Evolutionary conservation across 1,140 invertebrate genomes (phyloP), one percentile per base, ranked within the genome.

Genomic region (Orchesella cincta): DNA sequence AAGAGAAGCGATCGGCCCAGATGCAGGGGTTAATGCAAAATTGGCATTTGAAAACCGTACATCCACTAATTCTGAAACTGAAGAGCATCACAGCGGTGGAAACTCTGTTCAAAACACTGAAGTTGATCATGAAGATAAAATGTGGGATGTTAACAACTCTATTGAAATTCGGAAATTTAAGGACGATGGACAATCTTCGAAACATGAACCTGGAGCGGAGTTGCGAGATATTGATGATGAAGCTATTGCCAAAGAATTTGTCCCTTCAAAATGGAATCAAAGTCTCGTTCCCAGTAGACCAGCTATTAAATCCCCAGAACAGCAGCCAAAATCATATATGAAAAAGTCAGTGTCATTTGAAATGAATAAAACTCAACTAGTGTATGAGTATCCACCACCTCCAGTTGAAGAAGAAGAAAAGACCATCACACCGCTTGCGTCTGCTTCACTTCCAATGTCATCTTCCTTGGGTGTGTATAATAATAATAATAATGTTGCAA

Each of bases 331-430:
- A 28, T 67, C 64, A 64, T 74, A 67, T 64, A 52, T 81, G 16
- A 76, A 75, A 3, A 81, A 81, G 73, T 80, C 80, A 18, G 81
- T 81, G 20, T 81, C 81, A 12, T 82, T 82, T 57, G 78, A 82
- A 36, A 76, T 71, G 57, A 83, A 74, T 67, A 83, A 78, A 74
- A 29, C 26, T 14, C 76, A 79, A 62, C 62, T 72, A 18, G 78
- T 82, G 29, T 82, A 80, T 46, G 76, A 84, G 82, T 82, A 85
- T 83, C 81, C 79, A 83, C 73, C 84, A 39, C 80, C 83, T 73
- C 82, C 83, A 57, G 76, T 76, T 73, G 79, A 80, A 52, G 76
- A 81, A 31, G 77, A 84, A 54, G 79, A 83, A 20, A 78, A 84
- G 31, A 78, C 79, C 29, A 78, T 75, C 1, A 74, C 33, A 78